Evolutionary conservation across 2,888 invertebrate genomes (phyloP), one percentile per base, ranked within the genome.

Genomic region (Linyphia triangularis): DNA sequence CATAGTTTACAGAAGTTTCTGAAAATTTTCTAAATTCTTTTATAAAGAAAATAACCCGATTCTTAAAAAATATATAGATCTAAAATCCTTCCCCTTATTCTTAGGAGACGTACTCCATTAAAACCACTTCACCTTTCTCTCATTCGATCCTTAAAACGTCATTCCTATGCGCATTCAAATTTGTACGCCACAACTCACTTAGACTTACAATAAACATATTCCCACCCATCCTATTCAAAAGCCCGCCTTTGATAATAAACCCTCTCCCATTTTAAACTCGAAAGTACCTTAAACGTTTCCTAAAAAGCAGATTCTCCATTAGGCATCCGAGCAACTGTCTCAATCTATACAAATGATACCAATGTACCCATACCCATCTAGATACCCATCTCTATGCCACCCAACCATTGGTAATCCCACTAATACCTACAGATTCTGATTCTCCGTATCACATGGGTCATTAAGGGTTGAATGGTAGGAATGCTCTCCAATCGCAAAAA

Each of bases 221-320:
- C 51, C 51, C 51, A 51, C 51, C 51, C 51, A 5, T 51, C 13
- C 24, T 26, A 6, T 37, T 70, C n/a, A 33, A 7, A 22, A 70
- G 4, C 40, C 43, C 40, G 19, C 51, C 70, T 33, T n/a, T 28
- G 43, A 70, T 70, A 70, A 70, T 70, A 70, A 51, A 40, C 16
- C 26, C 10, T 69, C 30, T 37, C 24, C 24, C 67, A 9, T 69
- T 69, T 37, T 40, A 40, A 30, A 37, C 59, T 28, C 65, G 5
- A 16, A 30, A 30, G 24, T 28, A 70, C 72, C 43, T 63, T 83
- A 82, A 72, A 26, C 43, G 70, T 28, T 40, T 57, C 63, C 63
- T 63, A 73, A 82, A 72, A 70, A 77, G 16, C 43, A 33, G 22
- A 70, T 28, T 77, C 30, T 85, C 69, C 85, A 85, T 85, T 85